Evolutionary conservation across 1,140 invertebrate species (phyloP), one percentile per base, ranked within the genome.

Genomic region (Conopomorpha cramerella): DNA sequence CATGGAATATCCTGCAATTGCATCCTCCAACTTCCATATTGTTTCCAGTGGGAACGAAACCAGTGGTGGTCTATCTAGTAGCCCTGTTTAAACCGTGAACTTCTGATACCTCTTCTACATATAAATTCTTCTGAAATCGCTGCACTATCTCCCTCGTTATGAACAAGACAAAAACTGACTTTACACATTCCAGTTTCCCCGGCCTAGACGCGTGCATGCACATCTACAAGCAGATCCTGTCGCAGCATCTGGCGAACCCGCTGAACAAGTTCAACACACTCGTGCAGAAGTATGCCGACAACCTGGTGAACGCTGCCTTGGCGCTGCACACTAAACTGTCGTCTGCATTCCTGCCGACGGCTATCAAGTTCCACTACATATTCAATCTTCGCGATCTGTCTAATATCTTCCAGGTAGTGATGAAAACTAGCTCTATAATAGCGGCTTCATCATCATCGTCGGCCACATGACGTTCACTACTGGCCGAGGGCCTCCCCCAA

Each of bases 381-480:
- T 97, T 96, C 68, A 98, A 96, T 71, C 73, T 98, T 18, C 79
- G 95, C 43, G 95, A 98, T 68, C 74, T 97, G 3, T 92, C 93
- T 2, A 97, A 96, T 65, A 90, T 92, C 38, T 92, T 91, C 55
- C 88, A 92, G 80, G 88, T 90, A 78, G 59, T n/a, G 10, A 29
- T 10, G 10, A 13, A 26, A 2, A 10, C 4, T 23, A 23, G 4
- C 10, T 23, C 4, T 23, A 23, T 23, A 10, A 10, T 23, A 23
- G 10, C 4, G 4, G 19, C 4, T 23, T 23, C 19, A 23, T 23
- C 19, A 23, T 23, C 19, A 10, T 23, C 10, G 10, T 23, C 19
- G 19, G 19, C 10, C 19, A 23, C 4, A 4, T 6, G 19, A 6
- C 19, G 19, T 23, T 10, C 19, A 23, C 19, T 23, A 10, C 19